A percentile compares a stretch with the other conserved stretches of the same genome.
These are phyloP conservation scores for Tipula unca DNA, from an alignment of 2,888 invertebrate species.

Conservation along the genomic window DNA sequence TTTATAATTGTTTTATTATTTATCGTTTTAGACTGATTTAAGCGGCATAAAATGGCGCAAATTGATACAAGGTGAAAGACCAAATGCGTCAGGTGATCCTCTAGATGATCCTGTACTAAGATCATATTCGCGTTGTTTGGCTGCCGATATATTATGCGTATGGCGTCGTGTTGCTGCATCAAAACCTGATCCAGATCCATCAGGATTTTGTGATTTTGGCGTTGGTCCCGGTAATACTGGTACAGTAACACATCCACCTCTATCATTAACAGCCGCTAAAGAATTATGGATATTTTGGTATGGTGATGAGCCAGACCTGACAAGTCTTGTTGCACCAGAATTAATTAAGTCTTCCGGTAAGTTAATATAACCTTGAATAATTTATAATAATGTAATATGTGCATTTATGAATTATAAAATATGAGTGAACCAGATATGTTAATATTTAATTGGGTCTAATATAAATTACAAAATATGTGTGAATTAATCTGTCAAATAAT, in stretches of 20 bases:
- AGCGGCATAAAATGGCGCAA: slow-evolving; percentile 99
- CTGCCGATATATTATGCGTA: slow-evolving; percentile 93
- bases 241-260: slow-evolving; percentile 60
- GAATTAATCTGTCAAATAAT: background rate
- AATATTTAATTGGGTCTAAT: background rate
- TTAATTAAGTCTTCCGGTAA: slow-evolving; percentile 79
- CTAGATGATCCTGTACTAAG: slow-evolving; percentile 84
- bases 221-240: slow-evolving; percentile 43
- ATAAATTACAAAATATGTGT: background rate
- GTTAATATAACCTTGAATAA: slow-evolving; percentile 36
- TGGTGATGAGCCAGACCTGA: slow-evolving; percentile 90
- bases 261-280: slow-evolving; percentile 80
- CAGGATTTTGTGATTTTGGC: slow-evolving; percentile 34
- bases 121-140: slow-evolving; percentile 84
- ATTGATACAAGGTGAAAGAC: slow-evolving; percentile 66
- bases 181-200: slow-evolving; percentile 43
- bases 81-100: slow-evolving; percentile 51
- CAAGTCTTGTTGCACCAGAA: slow-evolving; percentile 74
- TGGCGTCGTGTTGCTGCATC: slow-evolving; percentile 83
- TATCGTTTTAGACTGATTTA: slow-evolving; percentile 83
- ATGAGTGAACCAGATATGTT: background rate
- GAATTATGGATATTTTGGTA: slow-evolving; percentile 99
- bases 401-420: background rate
- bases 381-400: background rate
- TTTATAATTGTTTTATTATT: slow-evolving; percentile 22